These are phyloP conservation scores for Lepidotrigona ventralis DNA, from an alignment of 1,140 invertebrate species.

Conservation along the genomic window DNA sequence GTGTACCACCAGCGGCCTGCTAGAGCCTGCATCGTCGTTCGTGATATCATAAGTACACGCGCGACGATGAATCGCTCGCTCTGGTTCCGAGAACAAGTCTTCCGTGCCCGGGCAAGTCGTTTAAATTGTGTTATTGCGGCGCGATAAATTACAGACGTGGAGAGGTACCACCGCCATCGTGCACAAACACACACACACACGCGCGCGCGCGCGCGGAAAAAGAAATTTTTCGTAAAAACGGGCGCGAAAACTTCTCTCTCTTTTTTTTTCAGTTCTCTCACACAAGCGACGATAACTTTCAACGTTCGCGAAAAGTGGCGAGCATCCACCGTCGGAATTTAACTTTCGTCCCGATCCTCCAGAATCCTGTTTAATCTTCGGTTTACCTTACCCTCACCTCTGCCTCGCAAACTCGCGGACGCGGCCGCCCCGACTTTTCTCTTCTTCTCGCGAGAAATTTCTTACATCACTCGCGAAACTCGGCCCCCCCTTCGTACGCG, in stretches of 20 bases:
- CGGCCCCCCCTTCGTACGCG: not conserved
- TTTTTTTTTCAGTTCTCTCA: too few relatives aligned
- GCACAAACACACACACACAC: too few relatives aligned
- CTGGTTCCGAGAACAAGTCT: slow-evolving; percentile 39
- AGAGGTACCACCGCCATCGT: too few relatives aligned
- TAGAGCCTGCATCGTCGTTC: slow-evolving; percentile 3
- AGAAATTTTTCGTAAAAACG: slow-evolving; percentile 31
- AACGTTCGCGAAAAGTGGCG: slow-evolving; percentile 12
- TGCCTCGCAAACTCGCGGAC: not conserved
- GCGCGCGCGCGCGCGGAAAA: too few relatives aligned
- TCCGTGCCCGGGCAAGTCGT: slow-evolving; percentile 37
- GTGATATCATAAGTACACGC: slow-evolving; percentile 42
- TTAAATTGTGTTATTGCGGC: slow-evolving; percentile 49
- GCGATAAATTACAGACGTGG: slow-evolving; percentile 32
- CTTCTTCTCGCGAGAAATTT: not conserved
- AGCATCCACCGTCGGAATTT: slow-evolving; percentile 13
- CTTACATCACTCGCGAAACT: not conserved
- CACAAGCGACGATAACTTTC: slow-evolving; percentile 15
- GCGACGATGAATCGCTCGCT: slow-evolving; percentile 45
- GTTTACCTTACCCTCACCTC: not conserved
- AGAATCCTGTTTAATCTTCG: slow-evolving; percentile 43
- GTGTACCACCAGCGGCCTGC: not conserved
- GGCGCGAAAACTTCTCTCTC: slow-evolving; percentile 13
- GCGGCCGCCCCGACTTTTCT: not conserved
- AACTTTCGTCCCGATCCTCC: slow-evolving; percentile 33